These are phyloP conservation scores for Aptenodytes forsteri DNA, from an alignment of 2,113 vertebrate genomes.

Conservation along the genomic window DNA sequence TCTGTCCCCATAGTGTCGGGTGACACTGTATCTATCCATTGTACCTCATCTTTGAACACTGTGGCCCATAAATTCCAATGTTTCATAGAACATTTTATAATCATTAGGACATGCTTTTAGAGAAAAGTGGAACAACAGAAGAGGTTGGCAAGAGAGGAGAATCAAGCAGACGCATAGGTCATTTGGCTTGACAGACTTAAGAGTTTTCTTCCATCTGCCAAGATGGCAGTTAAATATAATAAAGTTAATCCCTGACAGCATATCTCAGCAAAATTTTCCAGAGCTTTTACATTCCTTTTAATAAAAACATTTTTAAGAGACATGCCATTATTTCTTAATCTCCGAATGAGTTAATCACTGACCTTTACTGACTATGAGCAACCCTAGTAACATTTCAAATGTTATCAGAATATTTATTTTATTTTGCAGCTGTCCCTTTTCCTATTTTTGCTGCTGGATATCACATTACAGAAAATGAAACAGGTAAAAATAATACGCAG, in stretches of 20 bases:
- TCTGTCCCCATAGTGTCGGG: accelerated
- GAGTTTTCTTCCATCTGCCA: not conserved
- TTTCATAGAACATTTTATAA: not conserved
- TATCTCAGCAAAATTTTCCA: not conserved
- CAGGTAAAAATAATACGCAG: not conserved
- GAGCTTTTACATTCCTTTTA: not conserved
- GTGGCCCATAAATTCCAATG: not conserved
- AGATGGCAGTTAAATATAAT: not conserved
- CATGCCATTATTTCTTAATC: not conserved
- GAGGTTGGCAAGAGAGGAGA: not conserved
- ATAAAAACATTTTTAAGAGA: not conserved
- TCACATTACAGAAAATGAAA: not conserved
- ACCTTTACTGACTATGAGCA: not conserved
- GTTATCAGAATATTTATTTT: not conserved
- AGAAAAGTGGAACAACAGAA: not conserved
- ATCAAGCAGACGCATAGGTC: not conserved
- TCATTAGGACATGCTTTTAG: not conserved
- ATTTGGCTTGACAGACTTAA: not conserved
- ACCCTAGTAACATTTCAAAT: not conserved
- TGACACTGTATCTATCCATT: not conserved
- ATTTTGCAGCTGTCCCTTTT: not conserved
- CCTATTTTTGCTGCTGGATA: not conserved
- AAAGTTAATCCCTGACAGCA: not conserved
- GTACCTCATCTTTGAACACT: not conserved
- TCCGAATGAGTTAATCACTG: not conserved